Percentiles rank a stretch among this genome's conserved stretches.
These are phyloP conservation scores for Poecilia velifera DNA, from an alignment of 2,797 vertebrate species.

Conservation along the genomic window DNA sequence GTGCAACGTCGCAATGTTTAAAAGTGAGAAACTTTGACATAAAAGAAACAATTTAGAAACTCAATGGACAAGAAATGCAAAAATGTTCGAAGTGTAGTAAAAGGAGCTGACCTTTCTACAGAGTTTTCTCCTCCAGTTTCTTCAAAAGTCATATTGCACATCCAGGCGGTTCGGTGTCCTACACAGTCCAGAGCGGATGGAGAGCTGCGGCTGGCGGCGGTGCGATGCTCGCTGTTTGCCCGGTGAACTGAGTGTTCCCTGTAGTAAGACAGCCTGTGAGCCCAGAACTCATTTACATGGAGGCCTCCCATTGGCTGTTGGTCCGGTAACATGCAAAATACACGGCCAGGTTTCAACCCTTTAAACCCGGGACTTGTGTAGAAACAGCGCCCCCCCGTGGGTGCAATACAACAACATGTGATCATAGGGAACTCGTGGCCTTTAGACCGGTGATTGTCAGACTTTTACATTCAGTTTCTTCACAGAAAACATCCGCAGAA, in stretches of 20 bases:
- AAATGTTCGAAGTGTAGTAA: neutral
- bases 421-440: neutral
- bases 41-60: neutral
- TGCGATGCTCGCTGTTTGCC: neutral
- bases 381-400: constrained; percentile 48
- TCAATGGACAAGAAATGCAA: neutral
- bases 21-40: neutral
- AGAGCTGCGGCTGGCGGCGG: neutral
- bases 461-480: neutral
- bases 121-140: constrained; percentile 87
- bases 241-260: neutral
- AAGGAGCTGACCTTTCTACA: constrained; percentile 81
- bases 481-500: neutral
- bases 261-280: constrained; percentile 3
- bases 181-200: constrained; percentile 53
- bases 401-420: neutral
- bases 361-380: neutral
- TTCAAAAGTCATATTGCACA: constrained; percentile 93
- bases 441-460: neutral
- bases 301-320: constrained; percentile 15
- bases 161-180: constrained; percentile 56
- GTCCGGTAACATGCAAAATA: constrained; percentile 19
- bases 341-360: rapidly evolving
- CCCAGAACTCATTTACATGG: constrained; percentile 55
- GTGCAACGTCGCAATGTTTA: neutral